Conservation (phyloP, 2,888 invertebrate genomes). For the Drosophila recens region DNA sequence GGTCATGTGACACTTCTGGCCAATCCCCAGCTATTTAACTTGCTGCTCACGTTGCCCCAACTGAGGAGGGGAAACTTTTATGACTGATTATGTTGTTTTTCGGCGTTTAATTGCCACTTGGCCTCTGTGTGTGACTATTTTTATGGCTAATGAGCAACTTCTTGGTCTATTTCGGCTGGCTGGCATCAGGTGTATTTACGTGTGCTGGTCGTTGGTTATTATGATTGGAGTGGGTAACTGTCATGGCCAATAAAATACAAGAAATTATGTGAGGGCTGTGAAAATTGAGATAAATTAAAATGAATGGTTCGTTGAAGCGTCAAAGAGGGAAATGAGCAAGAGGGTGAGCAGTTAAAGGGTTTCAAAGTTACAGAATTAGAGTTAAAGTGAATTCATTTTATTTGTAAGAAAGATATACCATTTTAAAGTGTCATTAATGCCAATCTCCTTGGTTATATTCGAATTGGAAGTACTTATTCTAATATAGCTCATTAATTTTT, state of each 20-base stretch:
- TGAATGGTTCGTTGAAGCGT: conserved; percentile 29
- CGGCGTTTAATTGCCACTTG: conserved; percentile 77
- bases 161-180: conserved; percentile 32
- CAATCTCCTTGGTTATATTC: background rate
- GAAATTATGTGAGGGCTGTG: conserved; percentile 40
- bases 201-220: conserved; percentile 16
- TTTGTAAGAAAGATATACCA: background rate
- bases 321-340: background rate
- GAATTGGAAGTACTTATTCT: background rate
- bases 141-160: conserved; percentile 76
- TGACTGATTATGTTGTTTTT: conserved; percentile 77
- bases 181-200: conserved; percentile 58
- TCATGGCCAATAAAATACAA: conserved; percentile 61
- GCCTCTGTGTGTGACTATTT: conserved; percentile 69
- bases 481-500: conserved; percentile 4
- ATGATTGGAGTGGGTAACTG: conserved; percentile 25
- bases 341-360: background rate
- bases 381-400: background rate
- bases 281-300: conserved; percentile 62
- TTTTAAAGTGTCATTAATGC: background rate
- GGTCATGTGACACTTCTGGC: conserved; percentile 70
- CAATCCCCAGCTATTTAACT: conserved; percentile 47
- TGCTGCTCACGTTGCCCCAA: conserved; percentile 66
- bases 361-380: background rate
- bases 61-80: conserved; percentile 50